Evolutionary conservation across 1,140 invertebrate genomes (phyloP).

Genomic region (Marisa cornuarietis): DNA sequence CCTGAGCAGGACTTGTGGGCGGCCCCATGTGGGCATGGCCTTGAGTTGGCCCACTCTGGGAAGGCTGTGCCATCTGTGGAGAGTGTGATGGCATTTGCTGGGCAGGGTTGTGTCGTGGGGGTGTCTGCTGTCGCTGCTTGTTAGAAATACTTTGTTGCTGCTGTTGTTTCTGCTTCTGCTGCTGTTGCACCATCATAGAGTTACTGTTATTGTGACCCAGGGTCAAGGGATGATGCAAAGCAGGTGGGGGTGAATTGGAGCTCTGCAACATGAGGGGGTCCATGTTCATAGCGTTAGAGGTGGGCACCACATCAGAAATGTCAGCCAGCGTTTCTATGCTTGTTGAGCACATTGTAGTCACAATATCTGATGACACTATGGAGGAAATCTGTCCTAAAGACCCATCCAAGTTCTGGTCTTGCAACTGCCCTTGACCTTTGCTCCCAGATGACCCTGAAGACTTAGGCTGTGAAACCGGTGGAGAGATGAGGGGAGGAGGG

Average conservation of each 20-base stretch:
- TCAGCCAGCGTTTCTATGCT: conserved; percentile 14
- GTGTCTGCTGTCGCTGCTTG: conserved; percentile 15
- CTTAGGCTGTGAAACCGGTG: conserved; percentile 24
- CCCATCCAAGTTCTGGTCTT: background rate
- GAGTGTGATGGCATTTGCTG: background rate
- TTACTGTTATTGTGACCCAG: background rate
- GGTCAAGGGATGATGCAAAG: background rate
- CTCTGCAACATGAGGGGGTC: conserved; percentile 28
- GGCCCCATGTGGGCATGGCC: conserved; percentile 11
- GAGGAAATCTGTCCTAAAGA: conserved; percentile 9
- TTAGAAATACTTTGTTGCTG: conserved; percentile 18
- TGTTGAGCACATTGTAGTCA: background rate
- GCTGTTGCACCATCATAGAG: background rate
- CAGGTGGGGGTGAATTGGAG: conserved; percentile 27
- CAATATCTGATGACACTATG: conserved; percentile 14
- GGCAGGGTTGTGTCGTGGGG: conserved; percentile 14
- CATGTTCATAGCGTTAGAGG: background rate
- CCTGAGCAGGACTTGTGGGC: conserved; percentile 26
- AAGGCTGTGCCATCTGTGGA: conserved; percentile 7
- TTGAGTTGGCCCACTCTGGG: background rate
- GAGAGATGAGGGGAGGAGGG: conserved; percentile 30
- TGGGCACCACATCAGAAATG: conserved; percentile 3
- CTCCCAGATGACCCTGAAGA: conserved; percentile 16
- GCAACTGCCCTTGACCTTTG: background rate
- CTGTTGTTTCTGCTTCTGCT: conserved; percentile 19